Evolutionary conservation across 2,888 invertebrate genomes (phyloP).

Genomic region (Leucophenga maculata): DNA sequence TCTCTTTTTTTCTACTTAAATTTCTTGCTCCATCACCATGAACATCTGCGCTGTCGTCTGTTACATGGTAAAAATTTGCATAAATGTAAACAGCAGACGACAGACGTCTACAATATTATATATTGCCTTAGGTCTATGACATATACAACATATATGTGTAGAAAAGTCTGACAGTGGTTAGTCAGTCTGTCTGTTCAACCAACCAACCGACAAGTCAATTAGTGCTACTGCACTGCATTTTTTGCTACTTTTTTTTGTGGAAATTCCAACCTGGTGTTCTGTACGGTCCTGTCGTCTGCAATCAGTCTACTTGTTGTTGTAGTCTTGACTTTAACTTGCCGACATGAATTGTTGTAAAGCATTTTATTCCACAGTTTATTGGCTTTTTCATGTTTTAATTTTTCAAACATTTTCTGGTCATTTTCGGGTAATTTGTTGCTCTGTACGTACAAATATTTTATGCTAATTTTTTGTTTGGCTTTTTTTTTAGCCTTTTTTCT

Average conservation of each 20-base stretch:
- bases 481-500: neutral
- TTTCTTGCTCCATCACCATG: neutral
- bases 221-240: conserved; percentile 8
- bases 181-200: neutral
- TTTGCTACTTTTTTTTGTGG: neutral
- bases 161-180: neutral
- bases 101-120: neutral
- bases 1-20: neutral
- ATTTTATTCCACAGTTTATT: conserved; percentile 1
- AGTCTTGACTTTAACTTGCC: conserved; percentile 2
- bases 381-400: conserved; percentile 9
- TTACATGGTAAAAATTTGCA: conserved; percentile 4
- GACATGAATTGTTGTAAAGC: conserved; percentile 2
- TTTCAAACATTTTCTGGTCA: conserved; percentile 6
- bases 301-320: conserved; percentile 7
- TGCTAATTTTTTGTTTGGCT: conserved; percentile 1
- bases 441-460: conserved; percentile 6
- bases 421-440: neutral
- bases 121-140: conserved; percentile 11
- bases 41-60: neutral
- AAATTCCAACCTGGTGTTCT: neutral
- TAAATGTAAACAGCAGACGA: neutral
- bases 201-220: conserved; percentile 12
- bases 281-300: neutral
- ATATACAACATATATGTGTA: neutral